phyloP scores from a whole-genome alignment of 2,888 invertebrate genomes.

The Agrotis segetum region DNA sequence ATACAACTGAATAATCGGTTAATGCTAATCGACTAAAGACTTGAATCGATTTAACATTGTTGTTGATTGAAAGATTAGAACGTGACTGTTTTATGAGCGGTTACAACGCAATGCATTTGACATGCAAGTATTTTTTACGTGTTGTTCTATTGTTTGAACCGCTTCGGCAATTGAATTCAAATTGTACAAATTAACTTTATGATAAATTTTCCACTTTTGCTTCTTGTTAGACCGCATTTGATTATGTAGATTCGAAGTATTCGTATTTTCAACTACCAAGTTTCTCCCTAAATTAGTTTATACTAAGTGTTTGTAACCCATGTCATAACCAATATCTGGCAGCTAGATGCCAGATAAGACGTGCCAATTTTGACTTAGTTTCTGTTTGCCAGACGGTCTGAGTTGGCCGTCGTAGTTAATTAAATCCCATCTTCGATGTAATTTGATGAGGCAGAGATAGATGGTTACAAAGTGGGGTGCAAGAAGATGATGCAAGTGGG shows the following conservation, averaged over 20 bases:
- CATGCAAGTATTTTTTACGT: conserved; percentile 29
- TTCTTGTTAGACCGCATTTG: not conserved
- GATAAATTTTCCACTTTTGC: not conserved
- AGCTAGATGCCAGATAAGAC: conserved; percentile 76
- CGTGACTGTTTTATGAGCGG: conserved; percentile 27
- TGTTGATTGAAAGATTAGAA: conserved; percentile 27
- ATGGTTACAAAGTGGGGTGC: conserved; percentile 61
- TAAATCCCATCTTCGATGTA: conserved; percentile 80
- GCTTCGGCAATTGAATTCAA: conserved; percentile 17
- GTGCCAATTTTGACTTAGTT: conserved; percentile 81
- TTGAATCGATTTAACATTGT: conserved; percentile 20
- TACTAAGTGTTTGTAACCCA: conserved; percentile 67
- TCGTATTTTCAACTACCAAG: not conserved
- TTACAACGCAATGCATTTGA: conserved; percentile 29
- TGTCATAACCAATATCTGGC: conserved; percentile 78
- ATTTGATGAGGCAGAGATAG: conserved; percentile 80
- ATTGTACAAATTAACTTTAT: not conserved
- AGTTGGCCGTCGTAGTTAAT: conserved; percentile 79
- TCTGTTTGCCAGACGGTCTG: conserved; percentile 66
- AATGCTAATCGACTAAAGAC: conserved; percentile 12
- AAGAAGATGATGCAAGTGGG: conserved; percentile 35
- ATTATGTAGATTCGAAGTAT: not conserved
- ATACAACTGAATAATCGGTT: conserved; percentile 23
- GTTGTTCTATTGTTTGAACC: conserved; percentile 12
- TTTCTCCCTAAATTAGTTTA: conserved; percentile 14